Evolutionary conservation across 2,113 vertebrate genomes (phyloP).

Genomic region (Eurypyga helias): DNA sequence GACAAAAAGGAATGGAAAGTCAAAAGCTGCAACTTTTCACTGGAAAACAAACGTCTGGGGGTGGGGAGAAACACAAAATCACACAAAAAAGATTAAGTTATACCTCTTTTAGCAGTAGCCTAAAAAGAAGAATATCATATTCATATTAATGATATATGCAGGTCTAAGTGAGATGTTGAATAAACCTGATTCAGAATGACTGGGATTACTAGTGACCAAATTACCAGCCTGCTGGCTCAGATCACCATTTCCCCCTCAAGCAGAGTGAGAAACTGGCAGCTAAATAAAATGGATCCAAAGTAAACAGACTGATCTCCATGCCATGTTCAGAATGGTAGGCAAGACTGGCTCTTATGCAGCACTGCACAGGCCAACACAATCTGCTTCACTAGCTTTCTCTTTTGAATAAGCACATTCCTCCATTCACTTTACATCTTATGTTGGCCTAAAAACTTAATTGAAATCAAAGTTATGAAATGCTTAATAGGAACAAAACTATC

Average conservation of each 20-base stretch:
- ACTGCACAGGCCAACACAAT: neutral
- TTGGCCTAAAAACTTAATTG: neutral
- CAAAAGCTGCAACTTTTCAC: neutral
- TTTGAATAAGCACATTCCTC: neutral
- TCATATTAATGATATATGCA: neutral
- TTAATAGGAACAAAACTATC: neutral
- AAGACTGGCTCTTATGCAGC: neutral
- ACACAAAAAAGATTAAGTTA: neutral
- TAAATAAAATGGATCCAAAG: neutral
- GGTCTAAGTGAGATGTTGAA: neutral
- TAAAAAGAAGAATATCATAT: neutral
- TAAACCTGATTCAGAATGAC: neutral
- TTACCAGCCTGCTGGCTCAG: neutral
- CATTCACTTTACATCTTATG: neutral
- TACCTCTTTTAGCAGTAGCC: neutral
- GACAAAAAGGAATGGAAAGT: neutral
- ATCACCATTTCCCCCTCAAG: neutral
- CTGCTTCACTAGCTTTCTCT: neutral
- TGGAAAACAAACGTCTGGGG: neutral
- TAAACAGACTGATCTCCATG: neutral
- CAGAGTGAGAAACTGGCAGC: neutral
- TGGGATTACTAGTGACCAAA: neutral
- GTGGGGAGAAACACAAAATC: neutral
- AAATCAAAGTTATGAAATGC: neutral
- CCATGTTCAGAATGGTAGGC: neutral